Evolutionary conservation across 2,888 invertebrate species (phyloP).

Genomic region (Drosophila prostipennis): DNA sequence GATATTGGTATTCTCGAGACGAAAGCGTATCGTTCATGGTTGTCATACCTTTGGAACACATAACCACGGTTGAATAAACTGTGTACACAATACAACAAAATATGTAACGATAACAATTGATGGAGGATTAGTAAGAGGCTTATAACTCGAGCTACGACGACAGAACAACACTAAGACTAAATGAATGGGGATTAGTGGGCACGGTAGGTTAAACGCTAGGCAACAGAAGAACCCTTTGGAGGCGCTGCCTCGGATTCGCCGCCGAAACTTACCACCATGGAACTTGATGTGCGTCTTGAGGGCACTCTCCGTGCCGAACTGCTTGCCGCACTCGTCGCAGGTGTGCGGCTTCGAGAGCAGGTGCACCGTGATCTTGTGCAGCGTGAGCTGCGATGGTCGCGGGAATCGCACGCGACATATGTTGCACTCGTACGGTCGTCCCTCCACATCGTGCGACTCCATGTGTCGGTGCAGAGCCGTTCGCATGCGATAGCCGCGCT

Average conservation of each 20-base stretch:
- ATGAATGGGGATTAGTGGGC: slow-evolving; percentile 21
- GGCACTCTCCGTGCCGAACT: slow-evolving; percentile 82
- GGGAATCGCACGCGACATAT: slow-evolving; percentile 78
- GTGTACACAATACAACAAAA: slow-evolving; percentile 30
- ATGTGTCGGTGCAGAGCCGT: slow-evolving; percentile 81
- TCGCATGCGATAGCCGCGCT: slow-evolving; percentile 79
- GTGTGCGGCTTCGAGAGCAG: slow-evolving; percentile 78
- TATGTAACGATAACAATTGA: slow-evolving; percentile 44
- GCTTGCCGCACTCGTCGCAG: slow-evolving; percentile 80
- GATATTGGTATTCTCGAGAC: slow-evolving; percentile 11
- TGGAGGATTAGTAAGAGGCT: slow-evolving; percentile 54
- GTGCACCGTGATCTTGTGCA: slow-evolving; percentile 81
- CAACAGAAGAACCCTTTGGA: slow-evolving; percentile 40
- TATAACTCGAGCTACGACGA: slow-evolving; percentile 19
- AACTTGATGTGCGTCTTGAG: slow-evolving; percentile 80
- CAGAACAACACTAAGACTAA: slow-evolving; percentile 12
- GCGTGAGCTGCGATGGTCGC: slow-evolving; percentile 77
- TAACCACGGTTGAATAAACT: slow-evolving; percentile 56
- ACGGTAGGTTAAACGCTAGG: slow-evolving; percentile 7
- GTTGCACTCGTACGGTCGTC: slow-evolving; percentile 80
- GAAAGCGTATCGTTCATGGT: not conserved
- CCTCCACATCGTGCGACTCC: slow-evolving; percentile 81
- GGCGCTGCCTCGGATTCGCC: slow-evolving; percentile 7
- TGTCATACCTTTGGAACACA: slow-evolving; percentile 57
- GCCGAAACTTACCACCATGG: slow-evolving; percentile 77